Percentiles rank a stretch among this genome's conserved stretches.
Conservation (phyloP, 2,113 vertebrate genomes). For the Rissa tridactyla region DNA sequence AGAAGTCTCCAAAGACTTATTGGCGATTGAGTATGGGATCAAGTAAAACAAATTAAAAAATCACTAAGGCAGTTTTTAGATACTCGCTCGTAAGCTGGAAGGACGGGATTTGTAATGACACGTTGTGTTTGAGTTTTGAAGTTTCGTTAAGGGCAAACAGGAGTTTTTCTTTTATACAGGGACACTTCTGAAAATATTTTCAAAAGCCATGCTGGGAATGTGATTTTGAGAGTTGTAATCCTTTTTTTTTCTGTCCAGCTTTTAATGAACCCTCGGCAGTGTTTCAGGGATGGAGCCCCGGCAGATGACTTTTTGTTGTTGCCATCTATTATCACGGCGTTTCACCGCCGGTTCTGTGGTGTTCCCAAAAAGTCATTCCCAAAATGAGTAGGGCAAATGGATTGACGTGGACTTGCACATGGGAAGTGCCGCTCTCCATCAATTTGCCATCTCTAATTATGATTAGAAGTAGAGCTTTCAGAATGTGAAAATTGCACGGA, state of each 20-base stretch:
- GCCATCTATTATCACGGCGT: background rate
- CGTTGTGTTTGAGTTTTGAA: background rate
- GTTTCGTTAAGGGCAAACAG: background rate
- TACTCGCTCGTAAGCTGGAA: background rate
- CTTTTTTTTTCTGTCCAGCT: background rate
- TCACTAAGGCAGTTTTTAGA: background rate
- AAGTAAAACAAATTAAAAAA: background rate
- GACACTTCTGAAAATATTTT: background rate
- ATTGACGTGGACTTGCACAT: accelerated
- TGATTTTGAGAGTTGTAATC: background rate
- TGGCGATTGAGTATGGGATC: background rate
- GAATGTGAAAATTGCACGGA: background rate
- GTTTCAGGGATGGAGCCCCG: background rate
- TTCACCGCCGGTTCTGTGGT: background rate
- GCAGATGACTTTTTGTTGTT: background rate
- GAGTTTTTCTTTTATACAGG: background rate
- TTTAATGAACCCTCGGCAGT: background rate
- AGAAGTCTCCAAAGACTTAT: background rate
- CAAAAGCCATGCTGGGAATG: background rate
- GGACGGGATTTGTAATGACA: background rate
- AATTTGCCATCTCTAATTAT: background rate
- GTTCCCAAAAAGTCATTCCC: background rate
- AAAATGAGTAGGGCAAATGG: background rate
- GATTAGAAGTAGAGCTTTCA: background rate
- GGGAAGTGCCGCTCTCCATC: background rate